phyloP scores from a whole-genome alignment of 2,113 vertebrate species.

The Antigone vipio region DNA sequence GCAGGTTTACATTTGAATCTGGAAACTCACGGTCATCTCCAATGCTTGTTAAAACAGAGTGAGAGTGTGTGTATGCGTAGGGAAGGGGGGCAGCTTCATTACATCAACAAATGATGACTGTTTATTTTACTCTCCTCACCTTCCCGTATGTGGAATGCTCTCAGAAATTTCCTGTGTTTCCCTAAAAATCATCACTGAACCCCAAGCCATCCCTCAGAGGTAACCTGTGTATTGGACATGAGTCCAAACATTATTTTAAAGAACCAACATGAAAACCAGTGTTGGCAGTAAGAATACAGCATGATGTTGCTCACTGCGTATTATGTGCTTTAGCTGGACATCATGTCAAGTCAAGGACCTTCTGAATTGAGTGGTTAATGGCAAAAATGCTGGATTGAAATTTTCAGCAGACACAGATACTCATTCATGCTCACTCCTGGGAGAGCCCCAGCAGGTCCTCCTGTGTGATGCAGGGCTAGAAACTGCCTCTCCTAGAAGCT shows the following conservation, averaged over 20 bases:
- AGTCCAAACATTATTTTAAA: neutral
- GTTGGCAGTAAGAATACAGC: neutral
- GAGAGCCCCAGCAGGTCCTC: neutral
- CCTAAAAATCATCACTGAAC: neutral
- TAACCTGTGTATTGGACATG: neutral
- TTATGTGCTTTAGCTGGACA: neutral
- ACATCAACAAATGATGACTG: neutral
- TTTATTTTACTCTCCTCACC: neutral
- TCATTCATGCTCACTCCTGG: neutral
- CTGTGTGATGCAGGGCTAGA: neutral
- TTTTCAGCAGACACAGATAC: neutral
- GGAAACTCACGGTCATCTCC: neutral
- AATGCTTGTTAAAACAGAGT: neutral
- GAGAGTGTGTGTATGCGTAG: no score
- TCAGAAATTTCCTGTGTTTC: neutral
- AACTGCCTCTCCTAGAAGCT: neutral
- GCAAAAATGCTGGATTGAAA: neutral
- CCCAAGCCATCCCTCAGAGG: neutral
- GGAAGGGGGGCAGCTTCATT: neutral
- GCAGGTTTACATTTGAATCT: neutral
- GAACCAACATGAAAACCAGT: neutral
- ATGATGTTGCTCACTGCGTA: neutral
- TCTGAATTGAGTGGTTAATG: neutral
- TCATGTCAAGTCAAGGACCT: neutral
- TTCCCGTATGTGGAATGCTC: neutral